Percentiles rank a stretch among this genome's conserved stretches.
Evolutionary conservation across 35 echinoderm and acorn worm genomes (phyloP).

Genomic region (Apostichopus parvimensis): DNA sequence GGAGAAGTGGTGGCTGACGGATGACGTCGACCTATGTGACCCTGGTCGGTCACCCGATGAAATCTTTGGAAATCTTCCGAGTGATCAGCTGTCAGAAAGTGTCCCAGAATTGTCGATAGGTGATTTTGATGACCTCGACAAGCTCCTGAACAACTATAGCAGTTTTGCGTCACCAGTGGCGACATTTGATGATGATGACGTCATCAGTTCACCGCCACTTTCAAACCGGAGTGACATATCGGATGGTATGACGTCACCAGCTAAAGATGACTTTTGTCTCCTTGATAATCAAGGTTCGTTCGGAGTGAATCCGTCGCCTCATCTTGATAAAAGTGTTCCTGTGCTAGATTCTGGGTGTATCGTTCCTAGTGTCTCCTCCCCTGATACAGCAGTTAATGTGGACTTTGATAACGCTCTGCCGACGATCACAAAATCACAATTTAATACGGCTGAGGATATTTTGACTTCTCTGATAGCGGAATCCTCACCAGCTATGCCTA

Average conservation of each 20-base stretch:
- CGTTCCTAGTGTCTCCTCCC: too few species aligned
- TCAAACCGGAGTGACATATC: neutral
- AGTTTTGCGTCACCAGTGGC: neutral
- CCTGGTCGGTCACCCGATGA: conserved; percentile 19
- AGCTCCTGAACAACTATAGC: neutral
- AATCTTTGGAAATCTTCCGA: conserved; percentile 12
- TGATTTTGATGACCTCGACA: neutral
- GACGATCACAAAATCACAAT: too few species aligned
- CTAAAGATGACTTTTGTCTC: too few species aligned
- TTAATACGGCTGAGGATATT: neutral
- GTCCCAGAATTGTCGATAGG: neutral
- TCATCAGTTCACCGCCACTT: neutral
- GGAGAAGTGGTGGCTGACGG: conserved; percentile 35
- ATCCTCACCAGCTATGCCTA: neutral
- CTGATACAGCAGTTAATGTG: too few species aligned
- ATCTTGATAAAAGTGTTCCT: too few species aligned
- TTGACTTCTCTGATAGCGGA: conserved; percentile 14
- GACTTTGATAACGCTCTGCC: too few species aligned
- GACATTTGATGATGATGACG: neutral
- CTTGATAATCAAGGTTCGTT: too few species aligned
- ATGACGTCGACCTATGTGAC: neutral
- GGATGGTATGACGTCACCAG: too few species aligned
- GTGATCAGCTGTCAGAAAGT: neutral
- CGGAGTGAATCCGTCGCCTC: too few species aligned
- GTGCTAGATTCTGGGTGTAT: too few species aligned